Base-by-base conservation (phyloP, 1,140 invertebrate genomes). In the Lepidurus couesii region DNA sequence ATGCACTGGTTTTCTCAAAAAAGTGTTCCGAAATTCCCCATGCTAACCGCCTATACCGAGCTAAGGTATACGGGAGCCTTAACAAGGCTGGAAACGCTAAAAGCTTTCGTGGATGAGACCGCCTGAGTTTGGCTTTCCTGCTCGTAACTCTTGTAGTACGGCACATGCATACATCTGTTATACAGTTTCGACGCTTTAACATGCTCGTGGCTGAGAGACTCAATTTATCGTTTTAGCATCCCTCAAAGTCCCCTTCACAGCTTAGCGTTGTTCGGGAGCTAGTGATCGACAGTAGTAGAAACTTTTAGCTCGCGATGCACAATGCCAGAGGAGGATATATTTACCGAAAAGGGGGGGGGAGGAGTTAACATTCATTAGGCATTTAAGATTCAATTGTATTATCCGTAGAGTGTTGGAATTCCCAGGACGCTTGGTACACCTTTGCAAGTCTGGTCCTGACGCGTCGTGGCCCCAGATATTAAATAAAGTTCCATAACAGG, bases 91-190 rank as follows among this genome's bases (percentile, higher is more conserved):
- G 21, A 1, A 65, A 65, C 53, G 53, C 53, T 65, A 65, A 65
- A 65, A 65, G 53, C 53, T 65, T 65, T 65, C 13, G 53, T 65
- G 21, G 53, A 65, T 16, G 53, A 65, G 13, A 65, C 53, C 53
- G 53, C 16, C 21, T 1, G n/a, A 65, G 53, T 65, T 65, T 65
- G 53, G 53, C 53, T 65, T 65, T 65, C 4, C 53, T 21, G 6
- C 6, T 65, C 53, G 21, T 21, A 65, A 65, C 21, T 13, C 53
- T 65, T 21, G 16, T 65, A 65, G 4, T 65, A 65, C 13, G 53
- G 13, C 53, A 65, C 53, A 65, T 65, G 16, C 53, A 65, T 65
- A 65, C 21, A 65, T 21, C 53, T 34, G 34, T 34, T 34, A 34
- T 34, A 34, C 34, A 34, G 34, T 34, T 34, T 34, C 34, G 3